phyloP scores from a whole-genome alignment of 2,797 vertebrate genomes.

The Pogonophryne albipinna region DNA sequence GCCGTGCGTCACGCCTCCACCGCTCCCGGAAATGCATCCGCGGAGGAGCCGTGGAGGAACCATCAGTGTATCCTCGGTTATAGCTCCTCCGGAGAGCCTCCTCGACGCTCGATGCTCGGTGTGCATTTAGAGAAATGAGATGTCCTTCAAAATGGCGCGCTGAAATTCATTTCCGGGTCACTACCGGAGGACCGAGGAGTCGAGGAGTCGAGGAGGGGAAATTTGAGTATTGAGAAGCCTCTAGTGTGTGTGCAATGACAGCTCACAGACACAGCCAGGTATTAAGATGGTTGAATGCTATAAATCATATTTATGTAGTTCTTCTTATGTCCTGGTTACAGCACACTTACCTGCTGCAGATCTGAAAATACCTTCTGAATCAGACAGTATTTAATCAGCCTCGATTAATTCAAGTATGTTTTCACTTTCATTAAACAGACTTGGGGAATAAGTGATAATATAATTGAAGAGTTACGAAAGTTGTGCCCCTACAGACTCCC shows the following conservation, averaged over 20 bases:
- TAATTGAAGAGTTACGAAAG: slow-evolving; percentile 48
- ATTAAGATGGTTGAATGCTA: slow-evolving; percentile 48
- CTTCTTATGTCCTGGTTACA: not conserved
- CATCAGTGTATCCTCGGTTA: too few relatives aligned
- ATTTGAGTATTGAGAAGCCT: too few relatives aligned
- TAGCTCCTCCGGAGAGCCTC: too few relatives aligned
- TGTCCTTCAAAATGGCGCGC: too few relatives aligned
- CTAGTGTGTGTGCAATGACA: slow-evolving; percentile 22
- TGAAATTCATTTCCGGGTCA: too few relatives aligned
- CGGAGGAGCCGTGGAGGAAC: too few relatives aligned
- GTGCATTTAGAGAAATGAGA: too few relatives aligned
- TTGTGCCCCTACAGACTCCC: slow-evolving; percentile 10
- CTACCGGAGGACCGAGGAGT: too few relatives aligned
- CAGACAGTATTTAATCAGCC: slow-evolving; percentile 4
- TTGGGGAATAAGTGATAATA: slow-evolving; percentile 2
- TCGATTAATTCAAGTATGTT: slow-evolving; percentile 29
- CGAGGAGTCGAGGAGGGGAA: too few relatives aligned
- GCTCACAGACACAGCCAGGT: slow-evolving; percentile 43
- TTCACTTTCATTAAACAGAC: slow-evolving; percentile 9
- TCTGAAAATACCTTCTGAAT: slow-evolving; percentile 8
- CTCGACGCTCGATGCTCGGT: too few relatives aligned
- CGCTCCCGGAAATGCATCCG: too few relatives aligned
- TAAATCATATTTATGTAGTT: slow-evolving; percentile 23
- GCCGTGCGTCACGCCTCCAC: too few relatives aligned
- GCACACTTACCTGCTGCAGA: slow-evolving; percentile 1